A percentile compares a stretch with the other conserved stretches of the same genome.
phyloP scores from a whole-genome alignment of 2,888 invertebrate species.

The Cotesia congregata region DNA sequence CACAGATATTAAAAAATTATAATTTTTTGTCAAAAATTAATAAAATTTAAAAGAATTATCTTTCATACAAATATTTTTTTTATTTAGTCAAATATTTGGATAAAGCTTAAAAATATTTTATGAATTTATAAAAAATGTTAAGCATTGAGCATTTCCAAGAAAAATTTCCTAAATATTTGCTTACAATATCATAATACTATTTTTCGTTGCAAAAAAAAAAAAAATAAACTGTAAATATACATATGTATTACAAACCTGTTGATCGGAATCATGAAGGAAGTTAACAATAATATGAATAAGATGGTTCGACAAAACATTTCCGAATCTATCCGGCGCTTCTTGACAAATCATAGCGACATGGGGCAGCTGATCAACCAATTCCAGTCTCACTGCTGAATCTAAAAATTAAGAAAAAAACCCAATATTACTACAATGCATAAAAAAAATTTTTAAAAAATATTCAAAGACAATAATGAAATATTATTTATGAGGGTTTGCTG shows the following conservation, averaged over 20 bases:
- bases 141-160: too few relatives aligned
- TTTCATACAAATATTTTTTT: too few relatives aligned
- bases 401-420: slow-evolving; percentile 45
- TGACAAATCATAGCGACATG: slow-evolving; percentile 76
- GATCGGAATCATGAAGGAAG: slow-evolving; percentile 75
- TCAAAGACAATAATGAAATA: not conserved
- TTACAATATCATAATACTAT: too few relatives aligned
- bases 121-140: too few relatives aligned
- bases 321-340: slow-evolving; percentile 71
- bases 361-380: slow-evolving; percentile 79
- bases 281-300: slow-evolving; percentile 77
- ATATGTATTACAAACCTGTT: slow-evolving; percentile 70
- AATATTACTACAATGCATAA: slow-evolving; percentile 1
- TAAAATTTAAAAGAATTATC: too few relatives aligned
- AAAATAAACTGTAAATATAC: not conserved
- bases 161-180: too few relatives aligned
- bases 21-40: too few relatives aligned
- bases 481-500: not conserved
- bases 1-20: too few relatives aligned
- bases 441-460: not conserved
- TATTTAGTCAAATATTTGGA: too few relatives aligned
- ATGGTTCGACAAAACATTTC: slow-evolving; percentile 73
- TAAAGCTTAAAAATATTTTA: too few relatives aligned
- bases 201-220: not conserved
- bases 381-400: slow-evolving; percentile 76